Percentiles rank a stretch among this genome's conserved stretches.
These are phyloP conservation scores for Tragelaphus buxtoni DNA, from an alignment of 2,113 vertebrate genomes.

Conservation along the genomic window DNA sequence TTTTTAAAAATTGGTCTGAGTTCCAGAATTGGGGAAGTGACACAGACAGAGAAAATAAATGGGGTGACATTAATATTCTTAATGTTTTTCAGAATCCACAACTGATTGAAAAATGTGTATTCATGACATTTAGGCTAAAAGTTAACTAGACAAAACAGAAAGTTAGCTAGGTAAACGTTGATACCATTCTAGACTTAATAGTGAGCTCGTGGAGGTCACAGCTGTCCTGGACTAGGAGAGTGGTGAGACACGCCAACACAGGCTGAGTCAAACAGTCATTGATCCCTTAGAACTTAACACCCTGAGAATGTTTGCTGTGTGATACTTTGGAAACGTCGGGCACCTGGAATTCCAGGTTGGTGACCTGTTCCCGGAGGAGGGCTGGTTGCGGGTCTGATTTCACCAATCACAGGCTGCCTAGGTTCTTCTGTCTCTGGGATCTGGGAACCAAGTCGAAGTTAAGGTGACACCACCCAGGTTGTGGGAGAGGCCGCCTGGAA, in stretches of 20 bases:
- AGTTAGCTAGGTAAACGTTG: constrained; percentile 6
- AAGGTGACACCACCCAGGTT: constrained; percentile 11
- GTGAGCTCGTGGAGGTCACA: neutral
- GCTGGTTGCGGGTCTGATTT: constrained; percentile 52
- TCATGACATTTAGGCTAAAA: constrained; percentile 23
- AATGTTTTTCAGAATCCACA: constrained; percentile 29
- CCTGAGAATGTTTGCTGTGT: constrained; percentile 40
- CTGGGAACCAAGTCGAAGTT: constrained; percentile 44
- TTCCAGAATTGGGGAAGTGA: neutral
- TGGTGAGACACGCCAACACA: constrained; percentile 34
- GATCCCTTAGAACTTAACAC: constrained; percentile 47
- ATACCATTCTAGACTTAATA: neutral
- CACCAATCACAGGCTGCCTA: neutral
- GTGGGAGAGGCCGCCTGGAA: neutral
- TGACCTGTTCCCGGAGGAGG: constrained; percentile 11
- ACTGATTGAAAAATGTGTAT: constrained; percentile 17
- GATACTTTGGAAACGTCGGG: constrained; percentile 48
- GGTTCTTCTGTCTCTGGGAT: constrained; percentile 28
- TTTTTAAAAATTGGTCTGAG: neutral
- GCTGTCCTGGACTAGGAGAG: neutral
- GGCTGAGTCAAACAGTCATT: constrained; percentile 52
- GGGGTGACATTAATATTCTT: neutral
- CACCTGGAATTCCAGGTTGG: constrained; percentile 45
- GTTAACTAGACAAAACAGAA: constrained; percentile 27
- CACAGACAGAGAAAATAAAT: neutral